These are phyloP conservation scores for Trichogramma evanescens DNA, from an alignment of 2,888 invertebrate species.

Conservation along the genomic window DNA sequence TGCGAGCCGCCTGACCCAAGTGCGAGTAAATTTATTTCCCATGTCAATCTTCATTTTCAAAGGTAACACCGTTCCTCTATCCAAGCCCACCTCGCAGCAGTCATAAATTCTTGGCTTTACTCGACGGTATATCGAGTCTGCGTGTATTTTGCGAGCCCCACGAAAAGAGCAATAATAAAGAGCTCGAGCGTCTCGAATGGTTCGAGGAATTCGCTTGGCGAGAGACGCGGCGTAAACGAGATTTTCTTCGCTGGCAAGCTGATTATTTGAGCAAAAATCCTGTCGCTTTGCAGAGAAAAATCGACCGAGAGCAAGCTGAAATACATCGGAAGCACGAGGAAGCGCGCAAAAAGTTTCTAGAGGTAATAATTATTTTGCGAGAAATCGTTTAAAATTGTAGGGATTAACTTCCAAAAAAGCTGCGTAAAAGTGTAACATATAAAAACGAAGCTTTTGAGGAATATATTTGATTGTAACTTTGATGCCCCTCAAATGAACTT, in stretches of 20 bases:
- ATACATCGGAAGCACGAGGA: conserved; percentile 56
- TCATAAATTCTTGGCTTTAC: conserved; percentile 40
- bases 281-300: conserved; percentile 25
- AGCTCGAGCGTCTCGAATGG: conserved; percentile 33
- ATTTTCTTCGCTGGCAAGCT: conserved; percentile 35
- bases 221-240: conserved; percentile 33
- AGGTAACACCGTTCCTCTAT: conserved; percentile 5
- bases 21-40: no score
- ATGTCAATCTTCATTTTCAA: neutral
- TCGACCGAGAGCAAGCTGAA: conserved; percentile 28
- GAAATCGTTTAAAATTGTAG: no score
- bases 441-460: no score
- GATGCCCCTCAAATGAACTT: neutral
- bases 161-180: conserved; percentile 12
- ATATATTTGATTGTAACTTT: no score
- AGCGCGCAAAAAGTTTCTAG: conserved; percentile 25
- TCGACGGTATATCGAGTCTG: conserved; percentile 39
- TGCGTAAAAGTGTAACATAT: no score
- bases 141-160: conserved; percentile 8
- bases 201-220: conserved; percentile 34
- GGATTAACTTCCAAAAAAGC: no score
- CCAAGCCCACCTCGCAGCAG: conserved; percentile 9
- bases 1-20: no score
- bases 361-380: neutral
- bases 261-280: conserved; percentile 31